Evolutionary conservation across 2,797 vertebrate species (phyloP).

Genomic region (Leucoraja ocellata): DNA sequence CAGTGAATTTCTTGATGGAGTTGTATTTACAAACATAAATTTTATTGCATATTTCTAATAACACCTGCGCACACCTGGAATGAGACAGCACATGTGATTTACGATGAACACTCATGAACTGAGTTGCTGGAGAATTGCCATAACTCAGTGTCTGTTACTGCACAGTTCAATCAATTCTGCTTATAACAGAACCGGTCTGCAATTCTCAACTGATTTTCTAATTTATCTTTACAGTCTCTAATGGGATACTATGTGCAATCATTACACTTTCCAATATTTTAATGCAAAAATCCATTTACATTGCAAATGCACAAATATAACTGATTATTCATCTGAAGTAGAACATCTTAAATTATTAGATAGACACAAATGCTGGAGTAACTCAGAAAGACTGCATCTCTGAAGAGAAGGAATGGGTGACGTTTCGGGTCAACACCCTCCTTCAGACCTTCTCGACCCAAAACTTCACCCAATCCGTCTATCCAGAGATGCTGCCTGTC

Average conservation of each 20-base stretch:
- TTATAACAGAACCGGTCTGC: conserved; percentile 49
- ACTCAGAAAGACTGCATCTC: no score
- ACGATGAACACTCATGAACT: conserved; percentile 48
- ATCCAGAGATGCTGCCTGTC: no score
- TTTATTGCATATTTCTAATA: conserved; percentile 51
- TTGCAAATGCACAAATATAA: background rate
- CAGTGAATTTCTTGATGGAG: conserved; percentile 61
- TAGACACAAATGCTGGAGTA: no score
- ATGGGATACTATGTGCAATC: background rate
- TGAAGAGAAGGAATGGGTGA: no score
- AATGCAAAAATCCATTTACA: background rate
- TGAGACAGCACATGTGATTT: conserved; percentile 56
- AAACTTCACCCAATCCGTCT: no score
- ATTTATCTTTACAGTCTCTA: conserved; percentile 37
- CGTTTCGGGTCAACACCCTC: no score
- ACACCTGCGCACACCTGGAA: conserved; percentile 67
- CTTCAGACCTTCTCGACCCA: no score
- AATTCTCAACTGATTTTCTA: conserved; percentile 50
- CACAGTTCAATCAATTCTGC: conserved; percentile 58
- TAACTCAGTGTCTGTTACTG: conserved; percentile 59
- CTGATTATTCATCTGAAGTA: background rate
- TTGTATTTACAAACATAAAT: conserved; percentile 66
- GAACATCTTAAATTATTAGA: background rate
- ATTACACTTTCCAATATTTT: background rate
- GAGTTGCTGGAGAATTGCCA: conserved; percentile 61